Evolutionary conservation across 2,113 vertebrate genomes (phyloP).

Genomic region (Engystomops pustulosus): DNA sequence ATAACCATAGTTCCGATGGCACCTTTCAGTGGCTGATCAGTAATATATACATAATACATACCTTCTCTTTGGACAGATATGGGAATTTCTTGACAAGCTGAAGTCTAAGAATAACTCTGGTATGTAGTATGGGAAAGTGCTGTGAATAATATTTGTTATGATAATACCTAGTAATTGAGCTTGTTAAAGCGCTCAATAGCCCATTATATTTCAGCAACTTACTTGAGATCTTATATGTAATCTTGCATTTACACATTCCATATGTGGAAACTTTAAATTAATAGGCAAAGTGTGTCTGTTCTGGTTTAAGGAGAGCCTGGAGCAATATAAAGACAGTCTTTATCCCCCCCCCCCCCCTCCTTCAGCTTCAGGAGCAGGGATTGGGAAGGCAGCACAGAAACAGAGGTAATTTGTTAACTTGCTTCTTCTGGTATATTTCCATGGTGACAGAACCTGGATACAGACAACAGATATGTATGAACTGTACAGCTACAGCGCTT

Average conservation of each 20-base stretch:
- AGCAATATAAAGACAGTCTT: conserved; percentile 74
- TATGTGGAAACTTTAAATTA: conserved; percentile 66
- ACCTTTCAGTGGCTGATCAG: too few relatives aligned
- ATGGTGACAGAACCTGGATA: conserved; percentile 61
- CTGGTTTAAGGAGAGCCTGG: conserved; percentile 66
- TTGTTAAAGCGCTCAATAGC: conserved; percentile 47
- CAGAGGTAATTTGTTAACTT: conserved; percentile 76
- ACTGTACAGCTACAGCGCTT: background rate
- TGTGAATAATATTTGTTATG: conserved; percentile 33
- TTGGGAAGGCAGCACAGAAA: conserved; percentile 71
- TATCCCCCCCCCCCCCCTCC: conserved; percentile 64
- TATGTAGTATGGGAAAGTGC: background rate
- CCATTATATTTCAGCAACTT: conserved; percentile 54
- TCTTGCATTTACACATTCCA: conserved; percentile 60
- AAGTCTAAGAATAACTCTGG: background rate
- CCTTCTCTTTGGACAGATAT: background rate
- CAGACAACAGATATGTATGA: conserved; percentile 35
- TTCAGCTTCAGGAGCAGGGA: conserved; percentile 53
- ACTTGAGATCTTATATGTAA: conserved; percentile 41
- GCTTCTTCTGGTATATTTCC: conserved; percentile 76
- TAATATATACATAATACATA: background rate
- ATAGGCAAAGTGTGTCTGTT: conserved; percentile 71
- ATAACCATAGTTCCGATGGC: too few relatives aligned
- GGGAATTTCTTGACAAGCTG: background rate
- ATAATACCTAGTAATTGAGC: background rate